phyloP scores from a whole-genome alignment of 2,797 vertebrate species.

The Bucorvus abyssinicus region DNA sequence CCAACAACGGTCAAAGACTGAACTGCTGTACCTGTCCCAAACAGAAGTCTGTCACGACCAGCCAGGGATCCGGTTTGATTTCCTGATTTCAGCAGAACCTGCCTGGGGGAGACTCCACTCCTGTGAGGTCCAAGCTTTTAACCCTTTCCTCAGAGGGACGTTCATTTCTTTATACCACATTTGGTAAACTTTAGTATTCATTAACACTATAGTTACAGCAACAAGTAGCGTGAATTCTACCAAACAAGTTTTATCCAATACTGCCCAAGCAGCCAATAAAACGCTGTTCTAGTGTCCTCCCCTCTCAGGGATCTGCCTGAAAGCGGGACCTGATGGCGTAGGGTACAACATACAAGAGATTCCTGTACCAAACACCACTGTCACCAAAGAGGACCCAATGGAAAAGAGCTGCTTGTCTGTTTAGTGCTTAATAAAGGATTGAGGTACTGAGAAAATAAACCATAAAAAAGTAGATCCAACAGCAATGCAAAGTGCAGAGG shows the following conservation, averaged over 20 bases:
- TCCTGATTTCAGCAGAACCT: background rate
- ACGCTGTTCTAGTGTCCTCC: background rate
- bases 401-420: background rate
- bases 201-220: background rate
- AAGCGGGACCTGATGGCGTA: background rate
- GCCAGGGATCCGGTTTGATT: background rate
- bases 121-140: background rate
- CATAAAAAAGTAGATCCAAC: background rate
- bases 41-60: background rate
- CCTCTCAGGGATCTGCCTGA: background rate
- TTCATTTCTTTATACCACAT: background rate
- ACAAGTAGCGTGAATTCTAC: background rate
- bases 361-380: background rate
- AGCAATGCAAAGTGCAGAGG: background rate
- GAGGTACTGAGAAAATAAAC: background rate
- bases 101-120: background rate
- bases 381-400: background rate
- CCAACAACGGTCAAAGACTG: background rate
- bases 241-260: background rate
- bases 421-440: background rate
- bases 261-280: background rate
- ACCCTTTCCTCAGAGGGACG: background rate
- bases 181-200: background rate
- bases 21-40: background rate
- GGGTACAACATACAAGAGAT: background rate